Conservation (phyloP, 37 sponge, comb jelly and placozoan genomes). For the Hormiphora californensis region DNA sequence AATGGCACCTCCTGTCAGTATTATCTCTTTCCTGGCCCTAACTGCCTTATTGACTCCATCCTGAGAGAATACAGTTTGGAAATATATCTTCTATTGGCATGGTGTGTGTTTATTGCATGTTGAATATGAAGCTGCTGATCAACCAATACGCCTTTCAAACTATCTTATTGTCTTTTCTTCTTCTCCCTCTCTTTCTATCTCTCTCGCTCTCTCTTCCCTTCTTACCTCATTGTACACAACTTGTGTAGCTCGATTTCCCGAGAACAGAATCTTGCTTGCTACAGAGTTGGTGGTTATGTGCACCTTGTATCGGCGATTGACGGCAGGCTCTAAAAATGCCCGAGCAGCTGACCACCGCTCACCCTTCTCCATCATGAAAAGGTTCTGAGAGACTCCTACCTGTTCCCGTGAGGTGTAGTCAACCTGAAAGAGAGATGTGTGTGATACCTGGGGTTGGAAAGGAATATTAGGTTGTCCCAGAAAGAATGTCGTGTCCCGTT, state of each 20-base stretch:
- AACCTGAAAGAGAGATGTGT: too few species aligned
- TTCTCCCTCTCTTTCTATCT: too few species aligned
- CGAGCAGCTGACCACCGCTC: conserved; percentile 37
- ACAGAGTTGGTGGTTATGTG: conserved; percentile 38
- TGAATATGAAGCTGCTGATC: too few species aligned
- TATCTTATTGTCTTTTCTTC: too few species aligned
- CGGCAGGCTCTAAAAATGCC: conserved; percentile 19
- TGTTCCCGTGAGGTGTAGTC: conserved; percentile 14
- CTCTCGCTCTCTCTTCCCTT: too few species aligned
- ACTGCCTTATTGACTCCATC: conserved; percentile 5
- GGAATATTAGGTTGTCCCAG: too few species aligned
- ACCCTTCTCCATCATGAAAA: not conserved
- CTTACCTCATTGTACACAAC: not conserved
- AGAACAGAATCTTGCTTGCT: conserved; percentile 1
- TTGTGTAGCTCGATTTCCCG: conserved; percentile 25
- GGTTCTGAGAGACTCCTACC: conserved; percentile 22
- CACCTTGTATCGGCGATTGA: conserved; percentile 21
- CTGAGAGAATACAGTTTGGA: not conserved
- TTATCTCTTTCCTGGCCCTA: conserved; percentile 6
- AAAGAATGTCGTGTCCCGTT: too few species aligned
- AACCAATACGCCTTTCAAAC: too few species aligned
- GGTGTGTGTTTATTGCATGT: too few species aligned
- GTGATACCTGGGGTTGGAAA: too few species aligned
- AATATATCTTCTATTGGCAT: too few species aligned
- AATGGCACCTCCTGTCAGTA: conserved; percentile 4